Evolutionary conservation across 2,888 invertebrate species (phyloP).

Genomic region (Teleogryllus oceanicus): DNA sequence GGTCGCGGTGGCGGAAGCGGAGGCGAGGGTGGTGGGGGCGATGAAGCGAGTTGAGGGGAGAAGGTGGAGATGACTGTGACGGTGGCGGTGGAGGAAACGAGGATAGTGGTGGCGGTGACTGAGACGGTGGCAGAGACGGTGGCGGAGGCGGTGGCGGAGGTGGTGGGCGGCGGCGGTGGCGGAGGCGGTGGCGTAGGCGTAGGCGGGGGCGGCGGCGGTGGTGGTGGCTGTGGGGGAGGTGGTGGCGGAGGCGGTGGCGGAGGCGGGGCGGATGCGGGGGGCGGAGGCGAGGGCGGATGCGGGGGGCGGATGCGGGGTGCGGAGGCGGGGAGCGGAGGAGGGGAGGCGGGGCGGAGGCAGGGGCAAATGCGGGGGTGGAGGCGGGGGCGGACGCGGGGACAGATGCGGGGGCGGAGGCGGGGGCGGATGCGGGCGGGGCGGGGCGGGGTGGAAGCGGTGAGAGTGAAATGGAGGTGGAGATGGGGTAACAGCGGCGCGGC

Average conservation of each 20-base stretch:
- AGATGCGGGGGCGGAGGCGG: not conserved
- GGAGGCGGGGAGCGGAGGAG: no score
- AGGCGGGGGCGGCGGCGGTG: not conserved
- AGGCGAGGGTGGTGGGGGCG: not conserved
- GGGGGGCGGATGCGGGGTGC: no score
- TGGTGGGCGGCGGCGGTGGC: not conserved
- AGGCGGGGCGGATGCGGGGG: no score
- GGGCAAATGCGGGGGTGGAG: not conserved
- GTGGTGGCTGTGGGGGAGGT: not conserved
- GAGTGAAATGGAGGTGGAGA: no score
- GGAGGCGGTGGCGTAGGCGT: not conserved
- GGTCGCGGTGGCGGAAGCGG: not conserved
- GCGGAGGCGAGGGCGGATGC: no score
- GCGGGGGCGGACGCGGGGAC: not conserved
- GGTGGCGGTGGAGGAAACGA: not conserved
- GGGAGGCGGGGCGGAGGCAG: no score
- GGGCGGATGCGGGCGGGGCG: not conserved
- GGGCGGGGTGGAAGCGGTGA: no score
- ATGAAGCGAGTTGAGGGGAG: fast-evolving
- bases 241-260: no score
- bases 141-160: not conserved
- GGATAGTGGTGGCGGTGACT: not conserved
- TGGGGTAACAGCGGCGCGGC: no score
- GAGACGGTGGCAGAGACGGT: not conserved
- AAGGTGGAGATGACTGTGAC: not conserved